Percentiles rank a stretch among this genome's conserved stretches.
These are phyloP conservation scores for Drosophila pseudotalamancana DNA, from an alignment of 2,888 invertebrate species.

Conservation along the genomic window DNA sequence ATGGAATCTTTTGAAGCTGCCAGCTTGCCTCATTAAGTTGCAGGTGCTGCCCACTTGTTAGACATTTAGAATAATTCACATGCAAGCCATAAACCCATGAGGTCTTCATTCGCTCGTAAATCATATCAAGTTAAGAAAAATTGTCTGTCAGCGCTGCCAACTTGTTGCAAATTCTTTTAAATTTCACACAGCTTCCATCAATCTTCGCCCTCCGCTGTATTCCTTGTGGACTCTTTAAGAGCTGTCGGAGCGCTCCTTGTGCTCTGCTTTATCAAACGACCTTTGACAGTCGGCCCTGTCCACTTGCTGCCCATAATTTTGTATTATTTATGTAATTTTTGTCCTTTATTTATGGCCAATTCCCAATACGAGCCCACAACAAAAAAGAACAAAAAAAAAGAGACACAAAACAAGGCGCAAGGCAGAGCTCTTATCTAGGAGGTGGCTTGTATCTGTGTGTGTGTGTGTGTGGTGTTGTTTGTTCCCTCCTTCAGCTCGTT, in stretches of 20 bases:
- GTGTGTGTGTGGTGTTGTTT: constrained; percentile 8
- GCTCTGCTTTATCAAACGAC: constrained; percentile 20
- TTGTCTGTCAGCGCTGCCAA: constrained; percentile 7
- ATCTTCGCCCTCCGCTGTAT: background rate
- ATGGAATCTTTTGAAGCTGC: no score
- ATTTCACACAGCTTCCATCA: constrained; percentile 2
- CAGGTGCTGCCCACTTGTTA: no score
- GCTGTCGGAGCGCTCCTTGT: background rate
- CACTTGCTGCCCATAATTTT: constrained; percentile 61
- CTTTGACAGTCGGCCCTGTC: constrained; percentile 28
- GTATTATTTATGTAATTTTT: constrained; percentile 70
- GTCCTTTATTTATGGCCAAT: constrained; percentile 65
- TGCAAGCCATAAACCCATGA: no score
- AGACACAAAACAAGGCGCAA: constrained; percentile 10
- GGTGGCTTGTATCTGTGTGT: background rate
- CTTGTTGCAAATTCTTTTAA: constrained; percentile 9
- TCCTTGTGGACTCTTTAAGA: constrained; percentile 1
- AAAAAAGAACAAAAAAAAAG: background rate
- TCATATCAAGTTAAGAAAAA: no score
- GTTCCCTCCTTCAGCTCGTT: constrained; percentile 24
- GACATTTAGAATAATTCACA: no score
- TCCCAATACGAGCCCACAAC: constrained; percentile 53
- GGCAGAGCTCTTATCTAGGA: constrained; percentile 35
- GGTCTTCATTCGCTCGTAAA: no score
- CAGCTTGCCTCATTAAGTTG: no score